These are phyloP conservation scores for Campopleginae sp. DNA, from an alignment of 2,888 invertebrate species.

Conservation along the genomic window DNA sequence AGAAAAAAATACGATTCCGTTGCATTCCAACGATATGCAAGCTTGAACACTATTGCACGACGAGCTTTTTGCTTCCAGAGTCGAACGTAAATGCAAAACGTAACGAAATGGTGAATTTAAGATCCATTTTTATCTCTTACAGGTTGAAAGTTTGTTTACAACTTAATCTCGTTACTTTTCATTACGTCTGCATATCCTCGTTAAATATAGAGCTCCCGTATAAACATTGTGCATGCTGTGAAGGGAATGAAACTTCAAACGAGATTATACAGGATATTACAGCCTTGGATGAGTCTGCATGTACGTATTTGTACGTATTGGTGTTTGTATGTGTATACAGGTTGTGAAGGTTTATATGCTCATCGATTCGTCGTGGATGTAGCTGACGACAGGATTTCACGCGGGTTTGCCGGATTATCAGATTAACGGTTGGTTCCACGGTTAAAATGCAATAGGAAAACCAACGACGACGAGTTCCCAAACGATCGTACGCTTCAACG, in stretches of 20 bases:
- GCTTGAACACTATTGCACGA: too few relatives aligned
- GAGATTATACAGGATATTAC: conserved; percentile 31
- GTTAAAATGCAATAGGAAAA: conserved; percentile 40
- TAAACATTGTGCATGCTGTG: neutral
- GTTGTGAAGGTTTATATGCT: conserved; percentile 17
- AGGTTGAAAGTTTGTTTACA: neutral
- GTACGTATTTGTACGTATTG: neutral
- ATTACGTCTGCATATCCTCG: conserved; percentile 10
- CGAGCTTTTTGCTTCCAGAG: neutral
- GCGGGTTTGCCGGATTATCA: conserved; percentile 45
- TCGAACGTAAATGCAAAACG: neutral
- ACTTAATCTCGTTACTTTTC: conserved; percentile 42
- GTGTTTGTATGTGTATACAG: conserved; percentile 2
- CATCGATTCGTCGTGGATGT: conserved; percentile 26
- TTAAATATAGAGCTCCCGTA: conserved; percentile 27
- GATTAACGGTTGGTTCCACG: conserved; percentile 39
- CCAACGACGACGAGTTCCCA: conserved; percentile 48
- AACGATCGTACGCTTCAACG: conserved; percentile 53
- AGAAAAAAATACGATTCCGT: too few relatives aligned
- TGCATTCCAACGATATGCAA: too few relatives aligned
- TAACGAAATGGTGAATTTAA: neutral
- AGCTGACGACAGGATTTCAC: conserved; percentile 43
- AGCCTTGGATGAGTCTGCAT: neutral
- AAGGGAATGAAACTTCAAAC: conserved; percentile 29
- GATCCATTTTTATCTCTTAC: neutral